Percentiles rank a stretch among this genome's conserved stretches.
phyloP scores from a whole-genome alignment of 1,140 invertebrate genomes.

The Aplysia californica region DNA sequence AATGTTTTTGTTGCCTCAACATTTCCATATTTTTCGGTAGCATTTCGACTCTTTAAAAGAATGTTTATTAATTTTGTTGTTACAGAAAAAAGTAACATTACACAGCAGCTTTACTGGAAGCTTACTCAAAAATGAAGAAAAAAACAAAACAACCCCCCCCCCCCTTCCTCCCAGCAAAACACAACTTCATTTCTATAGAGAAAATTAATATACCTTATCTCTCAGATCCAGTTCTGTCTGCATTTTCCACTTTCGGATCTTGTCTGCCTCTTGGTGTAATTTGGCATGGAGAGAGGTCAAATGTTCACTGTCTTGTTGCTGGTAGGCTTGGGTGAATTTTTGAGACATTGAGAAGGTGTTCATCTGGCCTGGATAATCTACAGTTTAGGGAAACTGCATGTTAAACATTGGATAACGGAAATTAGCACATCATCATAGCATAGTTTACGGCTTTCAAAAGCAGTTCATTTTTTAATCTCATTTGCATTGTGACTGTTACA shows the following conservation, averaged over 20 bases:
- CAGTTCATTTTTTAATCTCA: too few species aligned
- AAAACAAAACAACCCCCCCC: not conserved
- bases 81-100: not conserved
- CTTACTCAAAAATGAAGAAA: too few species aligned
- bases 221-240: slow-evolving; percentile 63
- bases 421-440: too few species aligned
- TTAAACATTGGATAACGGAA: too few species aligned
- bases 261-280: slow-evolving; percentile 62
- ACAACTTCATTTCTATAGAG: not conserved
- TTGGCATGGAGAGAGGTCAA: slow-evolving; percentile 57
- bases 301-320: slow-evolving; percentile 37
- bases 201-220: slow-evolving; percentile 50
- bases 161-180: not conserved
- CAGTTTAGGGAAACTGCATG: too few species aligned
- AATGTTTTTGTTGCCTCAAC: too few species aligned
- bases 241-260: slow-evolving; percentile 64
- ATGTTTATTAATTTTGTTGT: not conserved
- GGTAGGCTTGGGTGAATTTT: too few species aligned
- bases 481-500: too few species aligned
- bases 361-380: too few species aligned
- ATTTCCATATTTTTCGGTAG: not conserved
- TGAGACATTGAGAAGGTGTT: too few species aligned
- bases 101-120: too few species aligned
- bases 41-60: not conserved
- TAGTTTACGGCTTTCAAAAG: too few species aligned